phyloP scores from a whole-genome alignment of 2,113 vertebrate species.

The Mandrillus leucophaeus region DNA sequence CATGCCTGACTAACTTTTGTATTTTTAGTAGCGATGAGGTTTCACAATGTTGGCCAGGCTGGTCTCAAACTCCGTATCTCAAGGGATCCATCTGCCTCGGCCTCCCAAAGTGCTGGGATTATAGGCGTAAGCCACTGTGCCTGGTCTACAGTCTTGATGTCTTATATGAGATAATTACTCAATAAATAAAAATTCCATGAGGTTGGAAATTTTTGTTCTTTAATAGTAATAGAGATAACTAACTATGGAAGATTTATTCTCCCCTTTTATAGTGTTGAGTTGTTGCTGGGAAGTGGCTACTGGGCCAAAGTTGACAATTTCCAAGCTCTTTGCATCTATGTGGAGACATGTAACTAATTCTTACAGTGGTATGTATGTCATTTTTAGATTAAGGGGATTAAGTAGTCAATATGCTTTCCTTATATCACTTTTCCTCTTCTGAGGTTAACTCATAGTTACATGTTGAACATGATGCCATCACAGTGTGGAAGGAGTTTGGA shows the following conservation, averaged over 20 bases:
- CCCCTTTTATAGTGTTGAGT: neutral
- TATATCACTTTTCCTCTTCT: neutral
- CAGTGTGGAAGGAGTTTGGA: neutral
- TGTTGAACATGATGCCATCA: neutral
- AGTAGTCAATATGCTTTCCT: neutral
- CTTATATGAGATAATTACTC: neutral
- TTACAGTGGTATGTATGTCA: neutral
- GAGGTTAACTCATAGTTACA: neutral
- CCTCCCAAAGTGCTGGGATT: no score
- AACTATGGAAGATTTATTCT: neutral
- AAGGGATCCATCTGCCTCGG: no score
- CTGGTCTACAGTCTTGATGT: neutral
- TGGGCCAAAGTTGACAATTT: neutral
- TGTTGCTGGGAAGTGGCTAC: neutral
- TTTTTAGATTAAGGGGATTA: neutral
- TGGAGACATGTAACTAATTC: neutral
- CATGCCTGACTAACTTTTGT: no score
- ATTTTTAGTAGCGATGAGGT: no score
- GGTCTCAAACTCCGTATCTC: no score
- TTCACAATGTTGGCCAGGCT: no score
- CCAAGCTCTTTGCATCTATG: neutral
- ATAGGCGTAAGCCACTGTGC: no score
- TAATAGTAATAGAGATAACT: neutral
- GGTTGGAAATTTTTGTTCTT: neutral
- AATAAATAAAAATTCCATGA: conserved; percentile 4